Base-by-base conservation (phyloP, 2,888 invertebrate species). In the Parnassius smintheus region DNA sequence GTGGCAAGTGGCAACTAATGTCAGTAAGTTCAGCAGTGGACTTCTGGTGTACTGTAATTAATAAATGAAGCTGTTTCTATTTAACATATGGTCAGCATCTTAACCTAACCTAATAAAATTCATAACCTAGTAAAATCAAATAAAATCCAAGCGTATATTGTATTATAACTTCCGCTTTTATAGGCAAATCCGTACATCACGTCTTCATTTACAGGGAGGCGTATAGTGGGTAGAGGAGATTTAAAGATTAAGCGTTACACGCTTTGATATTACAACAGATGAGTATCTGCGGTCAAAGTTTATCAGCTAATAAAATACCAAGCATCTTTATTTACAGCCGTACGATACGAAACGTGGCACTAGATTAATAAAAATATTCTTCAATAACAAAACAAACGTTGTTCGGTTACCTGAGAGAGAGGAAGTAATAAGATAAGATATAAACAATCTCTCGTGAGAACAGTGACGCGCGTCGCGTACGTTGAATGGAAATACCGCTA, bases 351-450 rank as follows among this genome's bases (percentile, higher is more conserved):
- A 46, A 60, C 52, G 35, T 45, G 50, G 25, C 61, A 44, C 12
- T 48, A 9, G 56, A 46, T 52, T 52, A 18, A 62, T 53, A 56
- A 54, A 64, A 53, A 60, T 60, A 60, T 60, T 52, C 35, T 35
- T 53, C 56, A 53, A 64, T 64, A 56, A 50, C 45, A 41, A 50
- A 57, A 62, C 62, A 61, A 56, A 61, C 46, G 60, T 22, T 51
- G 59, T 42, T 52, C 56, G 64, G 64, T 53, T 65, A 69, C 66
- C 68, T 62, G 67, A 65, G 65, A 67, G 66, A 69, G 63, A 76
- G 80, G 78, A 81, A 78, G 76, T 70, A 70, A 68, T 78, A 77
- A 82, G 81, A 82, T 84, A 82, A 78, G 75, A 70, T 65, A 73
- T 71, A 79, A 80, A 81, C 77, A 79, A 70, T 64, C 61, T 67